Conservation (phyloP, 1,140 invertebrate species). For the Myzus persicae region DNA sequence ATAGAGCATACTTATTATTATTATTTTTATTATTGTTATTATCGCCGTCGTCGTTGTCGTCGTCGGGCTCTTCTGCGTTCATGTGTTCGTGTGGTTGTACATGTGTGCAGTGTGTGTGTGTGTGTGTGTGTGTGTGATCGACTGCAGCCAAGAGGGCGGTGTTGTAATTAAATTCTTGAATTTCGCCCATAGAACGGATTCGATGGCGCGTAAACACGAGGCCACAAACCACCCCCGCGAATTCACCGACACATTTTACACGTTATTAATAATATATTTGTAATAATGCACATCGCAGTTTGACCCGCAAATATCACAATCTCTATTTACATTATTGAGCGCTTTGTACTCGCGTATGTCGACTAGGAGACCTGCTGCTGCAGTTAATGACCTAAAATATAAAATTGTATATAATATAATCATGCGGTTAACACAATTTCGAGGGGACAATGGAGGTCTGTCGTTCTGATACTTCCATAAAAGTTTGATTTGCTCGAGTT, state of each 20-base stretch:
- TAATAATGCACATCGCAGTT: background rate
- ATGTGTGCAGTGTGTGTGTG: background rate
- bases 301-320: background rate
- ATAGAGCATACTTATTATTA: background rate
- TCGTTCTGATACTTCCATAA: background rate
- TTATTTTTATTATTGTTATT: slow-evolving; percentile 30
- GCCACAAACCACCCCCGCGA: background rate
- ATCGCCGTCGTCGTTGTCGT: background rate
- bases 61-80: background rate
- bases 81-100: background rate
- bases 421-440: background rate
- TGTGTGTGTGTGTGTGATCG: background rate
- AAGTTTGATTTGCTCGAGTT: background rate
- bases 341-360: background rate
- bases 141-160: background rate
- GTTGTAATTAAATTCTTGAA: slow-evolving; percentile 35
- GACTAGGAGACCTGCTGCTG: background rate
- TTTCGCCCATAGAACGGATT: background rate
- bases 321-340: background rate
- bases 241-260: slow-evolving; percentile 9
- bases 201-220: slow-evolving; percentile 11
- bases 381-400: background rate
- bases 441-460: background rate
- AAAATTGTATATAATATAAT: background rate
- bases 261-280: slow-evolving; percentile 8